Conservation (phyloP, 2,113 vertebrate genomes). For the Piprites chloris region DNA sequence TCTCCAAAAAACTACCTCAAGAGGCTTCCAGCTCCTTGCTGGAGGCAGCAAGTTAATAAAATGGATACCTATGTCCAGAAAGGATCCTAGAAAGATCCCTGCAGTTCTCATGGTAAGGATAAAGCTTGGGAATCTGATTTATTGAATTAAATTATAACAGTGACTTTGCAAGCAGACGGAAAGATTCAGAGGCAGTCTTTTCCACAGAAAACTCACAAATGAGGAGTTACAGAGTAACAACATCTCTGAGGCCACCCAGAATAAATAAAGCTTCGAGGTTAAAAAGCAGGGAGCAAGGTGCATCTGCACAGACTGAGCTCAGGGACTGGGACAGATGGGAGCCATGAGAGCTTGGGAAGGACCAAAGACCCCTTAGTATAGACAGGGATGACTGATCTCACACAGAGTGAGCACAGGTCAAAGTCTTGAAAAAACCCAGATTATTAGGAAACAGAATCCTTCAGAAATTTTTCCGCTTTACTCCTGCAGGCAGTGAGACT, state of each 20-base stretch:
- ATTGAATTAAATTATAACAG: not conserved
- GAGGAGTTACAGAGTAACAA: not conserved
- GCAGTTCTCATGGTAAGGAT: not conserved
- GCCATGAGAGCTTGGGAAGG: not conserved
- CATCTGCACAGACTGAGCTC: fast-evolving
- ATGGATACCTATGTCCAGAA: not conserved
- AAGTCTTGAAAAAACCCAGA: not conserved
- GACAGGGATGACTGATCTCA: not conserved
- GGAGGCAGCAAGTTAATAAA: not conserved
- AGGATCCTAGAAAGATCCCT: not conserved
- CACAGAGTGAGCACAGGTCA: not conserved
- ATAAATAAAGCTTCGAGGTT: not conserved
- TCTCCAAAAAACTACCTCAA: not conserved
- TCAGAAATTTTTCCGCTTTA: not conserved
- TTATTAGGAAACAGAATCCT: not conserved
- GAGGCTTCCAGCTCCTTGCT: not conserved
- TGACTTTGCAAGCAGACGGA: not conserved
- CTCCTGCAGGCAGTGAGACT: not conserved
- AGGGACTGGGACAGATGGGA: not conserved
- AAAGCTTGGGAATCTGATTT: not conserved
- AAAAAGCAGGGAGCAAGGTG: not conserved
- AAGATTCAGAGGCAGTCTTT: not conserved
- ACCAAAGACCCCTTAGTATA: not conserved
- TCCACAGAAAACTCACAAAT: not conserved
- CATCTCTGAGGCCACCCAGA: not conserved